Percentiles rank a stretch among this genome's conserved stretches.
phyloP scores from a whole-genome alignment of 2,113 vertebrate genomes.

The Ia io region DNA sequence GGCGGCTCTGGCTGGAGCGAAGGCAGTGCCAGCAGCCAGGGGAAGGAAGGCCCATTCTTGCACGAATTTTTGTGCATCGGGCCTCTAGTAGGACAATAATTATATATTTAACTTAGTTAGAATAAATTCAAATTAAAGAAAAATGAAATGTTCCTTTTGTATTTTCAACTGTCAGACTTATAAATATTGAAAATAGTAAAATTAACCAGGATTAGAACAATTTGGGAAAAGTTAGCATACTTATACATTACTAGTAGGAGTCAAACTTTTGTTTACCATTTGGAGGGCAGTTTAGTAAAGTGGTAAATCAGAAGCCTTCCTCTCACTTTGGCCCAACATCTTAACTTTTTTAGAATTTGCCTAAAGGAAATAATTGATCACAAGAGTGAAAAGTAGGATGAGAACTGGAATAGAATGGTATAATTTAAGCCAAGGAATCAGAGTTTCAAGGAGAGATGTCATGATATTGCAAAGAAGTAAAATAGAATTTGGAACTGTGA shows the following conservation, averaged over 20 bases:
- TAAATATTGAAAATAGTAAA: conserved; percentile 1
- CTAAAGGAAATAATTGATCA: not conserved
- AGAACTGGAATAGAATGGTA: not conserved
- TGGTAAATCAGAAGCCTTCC: not conserved
- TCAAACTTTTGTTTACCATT: not conserved
- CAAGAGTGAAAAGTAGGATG: not conserved
- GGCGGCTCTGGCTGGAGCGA: no score
- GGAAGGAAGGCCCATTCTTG: no score
- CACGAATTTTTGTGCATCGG: no score
- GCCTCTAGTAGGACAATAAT: not conserved
- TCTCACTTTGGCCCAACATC: not conserved
- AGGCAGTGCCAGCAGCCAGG: no score
- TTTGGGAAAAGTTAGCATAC: not conserved
- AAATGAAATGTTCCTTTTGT: not conserved
- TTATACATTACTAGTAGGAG: not conserved
- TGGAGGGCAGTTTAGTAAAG: not conserved
- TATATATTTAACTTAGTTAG: not conserved
- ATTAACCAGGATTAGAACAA: not conserved
- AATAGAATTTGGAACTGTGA: not conserved
- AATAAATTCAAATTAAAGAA: not conserved
- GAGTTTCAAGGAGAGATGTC: not conserved
- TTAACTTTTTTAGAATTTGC: not conserved
- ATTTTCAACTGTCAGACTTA: not conserved
- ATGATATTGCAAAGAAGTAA: not conserved
- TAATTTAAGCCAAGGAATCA: not conserved